A percentile compares a stretch with the other conserved stretches of the same genome.
Conservation (phyloP, 2,888 invertebrate species). For the Drosophila phalerata region DNA sequence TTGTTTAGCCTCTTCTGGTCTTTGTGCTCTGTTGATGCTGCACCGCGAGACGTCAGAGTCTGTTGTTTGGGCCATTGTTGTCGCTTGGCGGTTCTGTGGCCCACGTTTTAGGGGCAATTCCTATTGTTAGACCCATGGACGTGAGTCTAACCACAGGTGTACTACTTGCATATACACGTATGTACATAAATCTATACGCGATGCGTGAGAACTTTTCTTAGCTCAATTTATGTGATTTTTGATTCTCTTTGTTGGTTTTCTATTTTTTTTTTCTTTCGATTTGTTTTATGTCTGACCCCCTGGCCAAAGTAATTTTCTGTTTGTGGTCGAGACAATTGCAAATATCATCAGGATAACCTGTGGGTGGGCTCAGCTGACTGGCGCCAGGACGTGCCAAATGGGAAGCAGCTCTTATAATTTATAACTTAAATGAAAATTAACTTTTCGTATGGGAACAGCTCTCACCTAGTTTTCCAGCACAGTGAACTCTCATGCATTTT, state of each 20-base stretch:
- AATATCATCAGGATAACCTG: constrained; percentile 39
- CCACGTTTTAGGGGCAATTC: constrained; percentile 66
- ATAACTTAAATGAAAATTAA: constrained; percentile 68
- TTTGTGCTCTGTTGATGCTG: constrained; percentile 54
- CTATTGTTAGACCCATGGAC: constrained; percentile 57
- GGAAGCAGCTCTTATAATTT: constrained; percentile 43
- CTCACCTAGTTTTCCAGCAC: constrained; percentile 60
- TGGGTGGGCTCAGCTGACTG: constrained; percentile 41
- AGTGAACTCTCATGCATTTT: constrained; percentile 72
- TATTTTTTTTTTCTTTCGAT: constrained; percentile 17
- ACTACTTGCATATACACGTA: constrained; percentile 19
- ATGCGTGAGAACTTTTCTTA: constrained; percentile 73
- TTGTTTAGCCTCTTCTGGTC: constrained; percentile 35
- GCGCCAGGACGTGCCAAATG: constrained; percentile 39
- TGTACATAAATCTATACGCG: constrained; percentile 46
- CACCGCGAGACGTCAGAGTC: constrained; percentile 69
- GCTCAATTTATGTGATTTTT: constrained; percentile 63
- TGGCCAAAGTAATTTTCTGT: constrained; percentile 10
- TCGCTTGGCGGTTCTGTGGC: constrained; percentile 31
- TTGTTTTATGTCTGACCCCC: constrained; percentile 10
- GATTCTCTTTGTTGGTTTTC: constrained; percentile 18
- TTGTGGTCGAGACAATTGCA: constrained; percentile 54
- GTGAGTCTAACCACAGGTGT: constrained; percentile 70
- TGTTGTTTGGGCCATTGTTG: constrained; percentile 53
- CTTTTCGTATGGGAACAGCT: constrained; percentile 22